These are phyloP conservation scores for Megamerina dolium DNA, from an alignment of 2,888 invertebrate genomes.

Conservation along the genomic window DNA sequence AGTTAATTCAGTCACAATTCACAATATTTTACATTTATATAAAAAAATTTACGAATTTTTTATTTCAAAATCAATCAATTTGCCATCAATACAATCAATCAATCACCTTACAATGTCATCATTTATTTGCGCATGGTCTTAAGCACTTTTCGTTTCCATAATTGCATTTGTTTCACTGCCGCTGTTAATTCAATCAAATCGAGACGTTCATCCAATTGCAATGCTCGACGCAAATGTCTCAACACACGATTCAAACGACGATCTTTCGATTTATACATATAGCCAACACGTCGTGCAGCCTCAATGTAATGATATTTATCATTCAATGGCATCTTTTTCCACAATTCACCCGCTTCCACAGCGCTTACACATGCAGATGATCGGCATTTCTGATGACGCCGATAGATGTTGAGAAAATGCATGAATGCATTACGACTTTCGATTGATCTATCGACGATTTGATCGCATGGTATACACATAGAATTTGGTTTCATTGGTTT, in stretches of 20 bases:
- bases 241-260: constrained; percentile 19
- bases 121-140: too few species aligned
- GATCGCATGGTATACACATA: too few species aligned
- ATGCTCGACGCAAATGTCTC: constrained; percentile 14
- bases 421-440: constrained; percentile 20
- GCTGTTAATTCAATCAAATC: constrained; percentile 14
- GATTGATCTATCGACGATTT: too few species aligned
- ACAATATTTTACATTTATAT: too few species aligned
- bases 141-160: constrained; percentile 17
- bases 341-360: constrained; percentile 11
- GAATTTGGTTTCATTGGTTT: too few species aligned
- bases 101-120: too few species aligned
- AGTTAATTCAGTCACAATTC: too few species aligned
- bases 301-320: constrained; percentile 15
- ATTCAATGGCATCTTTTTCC: constrained; percentile 13
- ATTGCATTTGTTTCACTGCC: constrained; percentile 17
- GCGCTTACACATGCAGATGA: constrained; percentile 10
- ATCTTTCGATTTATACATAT: constrained; percentile 16
- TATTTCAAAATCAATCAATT: too few species aligned
- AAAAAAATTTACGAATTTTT: too few species aligned
- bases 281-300: constrained; percentile 13
- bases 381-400: constrained; percentile 7
- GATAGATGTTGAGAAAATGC: constrained; percentile 14
- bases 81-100: too few species aligned
- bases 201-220: constrained; percentile 7